Evolutionary conservation across 2,113 vertebrate species (phyloP).

Genomic region (Catharus fuscescens): DNA sequence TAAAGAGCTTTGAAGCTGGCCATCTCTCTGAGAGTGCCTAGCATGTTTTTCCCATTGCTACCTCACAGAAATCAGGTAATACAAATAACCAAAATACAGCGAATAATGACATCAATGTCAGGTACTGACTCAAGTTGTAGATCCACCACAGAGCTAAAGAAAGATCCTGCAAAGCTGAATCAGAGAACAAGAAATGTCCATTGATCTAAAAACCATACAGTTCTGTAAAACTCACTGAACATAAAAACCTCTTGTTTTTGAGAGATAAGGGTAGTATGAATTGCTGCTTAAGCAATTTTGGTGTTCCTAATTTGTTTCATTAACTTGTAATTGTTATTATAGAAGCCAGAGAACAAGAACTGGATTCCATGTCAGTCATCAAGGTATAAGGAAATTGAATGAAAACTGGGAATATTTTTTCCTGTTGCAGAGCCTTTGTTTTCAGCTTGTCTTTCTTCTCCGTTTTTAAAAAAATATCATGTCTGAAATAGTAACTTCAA

Average conservation of each 20-base stretch:
- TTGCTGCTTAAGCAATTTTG: not conserved
- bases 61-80: not conserved
- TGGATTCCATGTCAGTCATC: not conserved
- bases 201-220: not conserved
- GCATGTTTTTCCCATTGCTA: not conserved
- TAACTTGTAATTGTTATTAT: not conserved
- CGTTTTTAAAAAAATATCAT: not conserved
- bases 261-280: not conserved
- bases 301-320: not conserved
- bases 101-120: not conserved
- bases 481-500: not conserved
- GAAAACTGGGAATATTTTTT: not conserved
- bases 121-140: rapidly evolving
- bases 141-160: not conserved
- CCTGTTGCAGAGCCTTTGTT: not conserved
- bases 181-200: not conserved
- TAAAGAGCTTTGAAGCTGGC: not conserved
- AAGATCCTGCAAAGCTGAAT: not conserved
- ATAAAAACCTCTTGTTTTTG: not conserved
- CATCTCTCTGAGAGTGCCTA: not conserved
- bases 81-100: not conserved
- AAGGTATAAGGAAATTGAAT: not conserved
- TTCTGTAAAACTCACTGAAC: not conserved
- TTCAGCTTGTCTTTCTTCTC: not conserved
- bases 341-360: not conserved